Base-by-base conservation (phyloP, 2,888 invertebrate species). In the Brachynemurus nebulosus region DNA sequence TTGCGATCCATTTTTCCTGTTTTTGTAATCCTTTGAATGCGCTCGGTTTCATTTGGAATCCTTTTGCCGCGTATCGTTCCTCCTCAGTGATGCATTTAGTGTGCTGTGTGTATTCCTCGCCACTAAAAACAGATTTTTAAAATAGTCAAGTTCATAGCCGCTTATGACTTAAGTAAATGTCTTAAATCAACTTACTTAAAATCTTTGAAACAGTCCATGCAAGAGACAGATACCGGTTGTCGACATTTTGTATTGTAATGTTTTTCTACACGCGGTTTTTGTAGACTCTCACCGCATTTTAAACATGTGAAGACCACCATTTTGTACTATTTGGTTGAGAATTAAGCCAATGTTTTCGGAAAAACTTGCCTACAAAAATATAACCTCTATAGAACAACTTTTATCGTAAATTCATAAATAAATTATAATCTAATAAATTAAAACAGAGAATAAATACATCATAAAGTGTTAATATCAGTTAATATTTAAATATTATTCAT, bases 1-100 rank as follows among this genome's bases (percentile, higher is more conserved):
- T 42, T n/a, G 34, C 34, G 23, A 17, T 34, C 42, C 42, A 42
- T 16, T 42, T 35, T 42, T 35, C 34, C 16, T 42, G 42, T 20
- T 42, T 42, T 16, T 16, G 8, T 23, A 25, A 12, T 11, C 42
- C 42, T 34, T 42, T 42, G 9, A 16, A 16, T 11, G 40, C 17
- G n/a, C 14, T 21, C 2, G 40, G 40, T 42, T 42, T 42, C n/a
- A 18, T 18, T 34, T 42, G 34, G 23, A 19, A 42, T 20, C 42
- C 42, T 34, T 42, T 42, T 12, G 42, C 42, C 7, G 42, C 21
- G 20, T 42, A 42, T 4, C 42, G 33, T 42, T 42, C 42, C n/a
- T 20, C 35, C 16, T 42, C 42, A 12, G 42, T 42, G 14, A 42
- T 16, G 35, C 42, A 42, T n/a, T 35, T 42, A n/a, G 35, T 40